These are phyloP conservation scores for Tricholauxania praeusta DNA, from an alignment of 2,888 invertebrate genomes.

Conservation along the genomic window DNA sequence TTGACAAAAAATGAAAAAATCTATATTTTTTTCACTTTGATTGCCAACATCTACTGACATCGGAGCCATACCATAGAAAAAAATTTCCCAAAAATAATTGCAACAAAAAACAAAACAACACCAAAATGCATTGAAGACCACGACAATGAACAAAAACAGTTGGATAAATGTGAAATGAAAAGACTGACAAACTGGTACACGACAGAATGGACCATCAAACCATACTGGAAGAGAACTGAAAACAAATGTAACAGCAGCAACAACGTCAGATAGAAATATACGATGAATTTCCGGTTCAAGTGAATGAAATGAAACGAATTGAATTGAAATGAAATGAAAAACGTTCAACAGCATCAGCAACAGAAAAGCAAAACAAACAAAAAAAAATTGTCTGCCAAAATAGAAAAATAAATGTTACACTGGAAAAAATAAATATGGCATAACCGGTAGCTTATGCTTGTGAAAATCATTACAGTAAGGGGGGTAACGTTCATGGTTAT, in stretches of 20 bases:
- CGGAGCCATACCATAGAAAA: too few species aligned
- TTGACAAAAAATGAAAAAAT: too few species aligned
- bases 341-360: background rate
- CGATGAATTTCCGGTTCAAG: conserved; percentile 50
- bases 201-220: conserved; percentile 14
- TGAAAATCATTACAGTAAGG: too few species aligned
- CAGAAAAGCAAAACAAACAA: conserved; percentile 32
- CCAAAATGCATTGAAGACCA: conserved; percentile 32
- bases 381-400: too few species aligned
- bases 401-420: too few species aligned
- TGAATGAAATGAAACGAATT: conserved; percentile 43
- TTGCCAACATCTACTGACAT: too few species aligned
- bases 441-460: too few species aligned
- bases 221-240: conserved; percentile 15
- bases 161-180: conserved; percentile 36
- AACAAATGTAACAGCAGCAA: background rate
- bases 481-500: too few species aligned
- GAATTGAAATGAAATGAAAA: conserved; percentile 26
- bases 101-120: conserved; percentile 40
- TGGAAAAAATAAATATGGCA: too few species aligned
- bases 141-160: conserved; percentile 14
- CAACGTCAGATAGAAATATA: conserved; percentile 6
- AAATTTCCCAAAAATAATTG: conserved; percentile 32
- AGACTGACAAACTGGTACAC: conserved; percentile 37
- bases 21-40: too few species aligned